Conservation (phyloP, 2,888 invertebrate genomes). For the Fissipunctia ypsillon region DNA sequence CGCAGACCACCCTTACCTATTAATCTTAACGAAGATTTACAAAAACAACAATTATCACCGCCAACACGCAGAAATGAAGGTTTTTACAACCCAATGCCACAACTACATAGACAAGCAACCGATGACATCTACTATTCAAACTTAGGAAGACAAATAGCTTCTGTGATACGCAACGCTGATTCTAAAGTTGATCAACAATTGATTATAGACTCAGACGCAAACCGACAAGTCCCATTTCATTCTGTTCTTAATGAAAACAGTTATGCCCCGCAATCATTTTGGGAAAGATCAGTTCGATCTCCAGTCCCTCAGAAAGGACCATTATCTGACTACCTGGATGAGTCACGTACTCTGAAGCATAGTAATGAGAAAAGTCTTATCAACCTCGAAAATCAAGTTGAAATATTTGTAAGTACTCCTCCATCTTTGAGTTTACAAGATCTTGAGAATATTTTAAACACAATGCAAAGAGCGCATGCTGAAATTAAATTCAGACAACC, state of each 20-base stretch:
- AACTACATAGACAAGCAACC: constrained; percentile 57
- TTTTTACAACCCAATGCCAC: constrained; percentile 7
- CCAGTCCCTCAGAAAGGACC: constrained; percentile 68
- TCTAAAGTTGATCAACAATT: constrained; percentile 71
- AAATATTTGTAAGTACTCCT: constrained; percentile 74
- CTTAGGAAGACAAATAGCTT: constrained; percentile 85
- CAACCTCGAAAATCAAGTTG: constrained; percentile 83
- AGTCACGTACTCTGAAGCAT: constrained; percentile 69
- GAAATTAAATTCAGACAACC: constrained; percentile 50
- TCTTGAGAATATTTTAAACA: constrained; percentile 82
- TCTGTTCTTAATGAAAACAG: constrained; percentile 75
- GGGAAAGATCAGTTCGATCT: constrained; percentile 85
- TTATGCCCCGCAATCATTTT: constrained; percentile 79
- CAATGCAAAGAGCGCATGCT: constrained; percentile 69
- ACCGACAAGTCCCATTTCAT: constrained; percentile 46
- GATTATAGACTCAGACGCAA: constrained; percentile 60
- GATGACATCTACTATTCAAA: constrained; percentile 81
- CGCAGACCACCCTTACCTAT: constrained; percentile 22
- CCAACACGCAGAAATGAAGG: constrained; percentile 59
- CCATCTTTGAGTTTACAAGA: constrained; percentile 78
- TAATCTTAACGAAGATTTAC: constrained; percentile 30
- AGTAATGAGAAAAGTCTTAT: constrained; percentile 78
- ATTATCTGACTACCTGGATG: constrained; percentile 55
- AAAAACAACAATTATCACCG: constrained; percentile 56
- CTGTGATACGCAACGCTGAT: constrained; percentile 80